Evolutionary conservation across 2,888 invertebrate genomes (phyloP).

Genomic region (Ophion slaviceki): DNA sequence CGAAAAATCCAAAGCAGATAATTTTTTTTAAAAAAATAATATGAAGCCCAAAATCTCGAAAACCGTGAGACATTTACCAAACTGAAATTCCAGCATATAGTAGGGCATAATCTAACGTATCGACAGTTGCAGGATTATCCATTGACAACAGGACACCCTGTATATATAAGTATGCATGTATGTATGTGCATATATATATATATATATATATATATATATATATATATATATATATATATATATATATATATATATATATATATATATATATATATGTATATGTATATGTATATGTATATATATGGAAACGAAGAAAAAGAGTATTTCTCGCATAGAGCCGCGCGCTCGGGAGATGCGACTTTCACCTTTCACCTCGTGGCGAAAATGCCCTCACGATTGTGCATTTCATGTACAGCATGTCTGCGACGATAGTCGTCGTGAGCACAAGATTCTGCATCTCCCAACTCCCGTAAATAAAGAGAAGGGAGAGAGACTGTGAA

Average conservation of each 20-base stretch:
- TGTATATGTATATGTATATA: not conserved
- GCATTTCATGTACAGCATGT: constrained; percentile 58
- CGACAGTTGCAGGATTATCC: no score
- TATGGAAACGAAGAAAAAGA: constrained; percentile 7
- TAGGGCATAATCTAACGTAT: no score
- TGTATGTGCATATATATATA: not conserved
- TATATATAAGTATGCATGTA: not conserved
- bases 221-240: not conserved
- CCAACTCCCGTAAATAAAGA: not conserved
- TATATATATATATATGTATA: not conserved
- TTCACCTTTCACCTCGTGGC: constrained; percentile 82
- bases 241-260: not conserved
- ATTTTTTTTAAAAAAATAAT: no score
- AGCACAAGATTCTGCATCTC: constrained; percentile 17
- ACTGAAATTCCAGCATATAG: no score
- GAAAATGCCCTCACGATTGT: constrained; percentile 73
- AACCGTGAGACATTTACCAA: no score
- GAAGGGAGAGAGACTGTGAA: not conserved
- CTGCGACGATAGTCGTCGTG: constrained; percentile 29
- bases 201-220: not conserved
- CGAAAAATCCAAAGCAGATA: no score
- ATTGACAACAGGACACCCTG: no score
- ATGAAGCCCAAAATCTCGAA: no score
- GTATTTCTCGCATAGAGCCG: constrained; percentile 10
- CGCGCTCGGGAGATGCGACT: constrained; percentile 73